phyloP scores from a whole-genome alignment of 2,113 vertebrate species.

The Perca flavescens region DNA sequence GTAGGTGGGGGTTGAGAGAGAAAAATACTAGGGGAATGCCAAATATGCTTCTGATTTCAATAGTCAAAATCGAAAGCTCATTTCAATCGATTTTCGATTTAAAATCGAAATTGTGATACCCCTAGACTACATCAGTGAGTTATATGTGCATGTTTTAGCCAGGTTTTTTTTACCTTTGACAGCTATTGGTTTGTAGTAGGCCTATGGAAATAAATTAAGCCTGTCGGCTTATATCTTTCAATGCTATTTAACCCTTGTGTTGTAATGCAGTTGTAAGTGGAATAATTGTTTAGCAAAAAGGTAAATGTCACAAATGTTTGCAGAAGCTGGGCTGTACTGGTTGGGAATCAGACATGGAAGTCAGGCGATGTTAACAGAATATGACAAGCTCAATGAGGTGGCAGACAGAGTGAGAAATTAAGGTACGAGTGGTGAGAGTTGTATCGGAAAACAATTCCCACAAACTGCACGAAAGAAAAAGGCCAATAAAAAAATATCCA shows the following conservation, averaged over 20 bases:
- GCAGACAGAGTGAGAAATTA: conserved; percentile 26
- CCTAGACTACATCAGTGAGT: background rate
- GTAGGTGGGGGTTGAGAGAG: too few species aligned
- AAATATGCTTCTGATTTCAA: too few species aligned
- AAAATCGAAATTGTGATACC: too few species aligned
- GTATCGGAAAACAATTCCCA: conserved; percentile 22
- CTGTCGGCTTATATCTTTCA: background rate
- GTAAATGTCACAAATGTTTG: conserved; percentile 30
- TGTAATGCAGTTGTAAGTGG: background rate
- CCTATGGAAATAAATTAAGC: background rate
- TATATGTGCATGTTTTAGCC: background rate
- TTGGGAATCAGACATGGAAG: conserved; percentile 1
- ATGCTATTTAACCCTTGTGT: background rate
- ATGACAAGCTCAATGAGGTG: conserved; percentile 26
- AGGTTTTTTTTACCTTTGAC: background rate
- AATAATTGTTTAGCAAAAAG: background rate
- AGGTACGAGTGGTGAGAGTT: conserved; percentile 3
- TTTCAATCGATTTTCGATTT: too few species aligned
- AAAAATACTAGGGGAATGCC: too few species aligned
- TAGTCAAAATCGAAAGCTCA: too few species aligned
- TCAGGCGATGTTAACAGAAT: conserved; percentile 19
- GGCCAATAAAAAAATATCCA: background rate
- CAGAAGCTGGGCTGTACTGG: background rate
- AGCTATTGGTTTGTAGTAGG: background rate
- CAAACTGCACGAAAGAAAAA: background rate